phyloP scores from a whole-genome alignment of 2,888 invertebrate genomes.

The Melikaiella ostensackeni region DNA sequence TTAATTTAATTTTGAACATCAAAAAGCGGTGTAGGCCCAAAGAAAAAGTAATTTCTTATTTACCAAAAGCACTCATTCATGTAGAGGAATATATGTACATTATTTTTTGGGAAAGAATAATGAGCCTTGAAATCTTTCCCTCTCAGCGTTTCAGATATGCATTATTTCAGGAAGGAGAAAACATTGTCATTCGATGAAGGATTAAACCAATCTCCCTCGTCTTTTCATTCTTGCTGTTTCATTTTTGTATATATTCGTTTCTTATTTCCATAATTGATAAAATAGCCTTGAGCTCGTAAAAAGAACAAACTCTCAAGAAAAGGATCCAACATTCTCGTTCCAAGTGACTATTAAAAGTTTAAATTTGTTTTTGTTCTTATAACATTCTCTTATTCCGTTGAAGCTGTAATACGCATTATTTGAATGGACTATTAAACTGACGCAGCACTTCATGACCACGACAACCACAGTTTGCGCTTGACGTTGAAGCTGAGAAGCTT shows the following conservation, averaged over 20 bases:
- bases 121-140: background rate
- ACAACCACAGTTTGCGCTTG: slow-evolving; percentile 30
- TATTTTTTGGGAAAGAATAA: too few relatives aligned
- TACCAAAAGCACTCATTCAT: too few relatives aligned
- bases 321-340: too few relatives aligned
- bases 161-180: slow-evolving; percentile 51
- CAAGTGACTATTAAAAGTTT: too few relatives aligned
- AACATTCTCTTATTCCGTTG: too few relatives aligned
- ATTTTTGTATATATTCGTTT: background rate
- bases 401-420: background rate
- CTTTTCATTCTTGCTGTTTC: background rate
- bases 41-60: too few relatives aligned
- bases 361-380: too few relatives aligned
- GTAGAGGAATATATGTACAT: too few relatives aligned
- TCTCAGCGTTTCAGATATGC: slow-evolving; percentile 28
- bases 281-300: background rate
- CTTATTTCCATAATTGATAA: background rate
- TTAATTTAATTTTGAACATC: too few relatives aligned
- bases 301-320: too few relatives aligned
- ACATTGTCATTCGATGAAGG: slow-evolving; percentile 58
- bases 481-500: slow-evolving; percentile 19
- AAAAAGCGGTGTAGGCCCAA: too few relatives aligned
- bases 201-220: slow-evolving; percentile 53
- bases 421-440: slow-evolving; percentile 21
- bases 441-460: slow-evolving; percentile 1